Evolutionary conservation across 2,113 vertebrate genomes (phyloP), one percentile per base, ranked within the genome.

Genomic region (Burhinus bistriatus): DNA sequence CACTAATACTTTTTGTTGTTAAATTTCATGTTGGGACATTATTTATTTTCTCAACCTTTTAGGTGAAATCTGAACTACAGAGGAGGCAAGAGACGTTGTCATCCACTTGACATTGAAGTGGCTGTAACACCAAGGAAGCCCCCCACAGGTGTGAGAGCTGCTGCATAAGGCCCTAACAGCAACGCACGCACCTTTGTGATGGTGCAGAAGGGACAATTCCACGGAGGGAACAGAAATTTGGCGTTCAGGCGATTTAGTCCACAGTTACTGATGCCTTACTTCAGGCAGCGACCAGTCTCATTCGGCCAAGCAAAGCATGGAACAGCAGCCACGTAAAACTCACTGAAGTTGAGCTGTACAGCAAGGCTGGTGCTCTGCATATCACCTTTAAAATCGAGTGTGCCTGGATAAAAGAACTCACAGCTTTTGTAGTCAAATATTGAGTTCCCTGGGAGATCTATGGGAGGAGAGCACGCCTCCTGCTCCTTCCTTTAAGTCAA

Each of bases 371-470:
- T 76, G 65, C 47, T 84, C 72, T 76, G 76, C 65, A 12, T 84
- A 89, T 95, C 83, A 76, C 40, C 91, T 93, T 75, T 61, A 89
- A 94, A 95, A 95, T 95, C 80, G 76, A 76, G 12, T 52, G 27
- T 65, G 65, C 73, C 34, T 76, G 70, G 44, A 95, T 93, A 20
- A 92, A 92, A 89, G 80, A 84, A 82, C 65, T 87, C 73, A 11
- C 4, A 21, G 89, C 69, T 87, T 92, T 89, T 96, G 65, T 89
- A 93, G 83, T 97, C 61, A 82, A 95, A 95, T 95, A 90, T 57
- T 78, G 83, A 95, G 77, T 52, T 91, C 54, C 57, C 26, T 1
- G 2, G 73, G 93, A 92, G 91, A 95, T 82, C 55, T 78, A 23
- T 88, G n/a, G 16, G 73, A 87, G 73, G 21, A 49, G 5, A 84